phyloP scores from a whole-genome alignment of 2,797 vertebrate species.

The Melanotaenia maccullochi region DNA sequence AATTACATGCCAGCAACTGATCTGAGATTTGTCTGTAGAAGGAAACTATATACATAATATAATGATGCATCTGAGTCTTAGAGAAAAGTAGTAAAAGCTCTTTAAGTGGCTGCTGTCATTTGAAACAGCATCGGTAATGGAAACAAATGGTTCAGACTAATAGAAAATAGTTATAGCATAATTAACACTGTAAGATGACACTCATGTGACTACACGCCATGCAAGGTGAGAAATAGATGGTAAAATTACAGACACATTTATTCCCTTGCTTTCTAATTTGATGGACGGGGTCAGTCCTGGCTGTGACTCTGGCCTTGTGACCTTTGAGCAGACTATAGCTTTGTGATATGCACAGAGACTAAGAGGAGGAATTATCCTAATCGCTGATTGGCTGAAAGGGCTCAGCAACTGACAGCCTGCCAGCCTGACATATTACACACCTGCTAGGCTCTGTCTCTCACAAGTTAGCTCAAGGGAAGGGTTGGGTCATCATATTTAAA shows the following conservation, averaged over 20 bases:
- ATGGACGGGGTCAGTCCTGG: slow-evolving; percentile 40
- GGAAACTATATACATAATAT: no score
- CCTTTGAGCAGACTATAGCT: slow-evolving; percentile 43
- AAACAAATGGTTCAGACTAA: slow-evolving; percentile 35
- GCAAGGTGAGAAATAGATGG: slow-evolving; percentile 49
- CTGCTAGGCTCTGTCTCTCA: slow-evolving; percentile 77
- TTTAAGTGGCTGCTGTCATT: slow-evolving; percentile 5
- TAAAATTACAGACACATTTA: slow-evolving; percentile 44
- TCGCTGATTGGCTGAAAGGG: slow-evolving; percentile 48
- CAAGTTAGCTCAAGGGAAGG: slow-evolving; percentile 43
- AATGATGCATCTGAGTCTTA: not conserved
- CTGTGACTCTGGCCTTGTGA: slow-evolving; percentile 32
- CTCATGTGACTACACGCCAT: slow-evolving; percentile 29
- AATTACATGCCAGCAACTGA: not conserved
- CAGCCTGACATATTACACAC: slow-evolving; percentile 62
- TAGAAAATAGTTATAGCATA: slow-evolving; percentile 56
- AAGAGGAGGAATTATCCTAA: slow-evolving; percentile 20
- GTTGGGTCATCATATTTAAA: slow-evolving; percentile 59
- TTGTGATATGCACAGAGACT: slow-evolving; percentile 28
- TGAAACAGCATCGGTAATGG: slow-evolving; percentile 20
- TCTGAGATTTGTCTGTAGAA: not conserved
- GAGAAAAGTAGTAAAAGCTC: not conserved
- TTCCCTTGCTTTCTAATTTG: slow-evolving; percentile 55
- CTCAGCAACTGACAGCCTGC: slow-evolving; percentile 41
- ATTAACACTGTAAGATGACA: slow-evolving; percentile 59